Evolutionary conservation across 2,113 vertebrate species (phyloP).

Genomic region (Eonycteris spelaea): DNA sequence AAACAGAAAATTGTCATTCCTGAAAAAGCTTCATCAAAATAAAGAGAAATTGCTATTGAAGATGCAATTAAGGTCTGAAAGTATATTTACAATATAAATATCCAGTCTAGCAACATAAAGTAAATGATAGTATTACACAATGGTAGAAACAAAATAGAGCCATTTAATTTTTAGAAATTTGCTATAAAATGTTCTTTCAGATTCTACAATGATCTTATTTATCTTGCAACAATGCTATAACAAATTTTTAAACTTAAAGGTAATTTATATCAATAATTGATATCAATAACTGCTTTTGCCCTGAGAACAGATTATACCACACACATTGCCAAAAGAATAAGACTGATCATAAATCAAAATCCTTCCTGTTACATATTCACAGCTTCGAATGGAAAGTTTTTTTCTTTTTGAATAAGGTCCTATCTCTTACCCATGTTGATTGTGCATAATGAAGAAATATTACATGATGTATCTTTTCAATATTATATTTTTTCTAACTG

Average conservation of each 20-base stretch:
- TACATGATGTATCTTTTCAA: neutral
- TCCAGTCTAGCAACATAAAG: neutral
- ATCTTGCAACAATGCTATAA: constrained; percentile 8
- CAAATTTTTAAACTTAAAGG: neutral
- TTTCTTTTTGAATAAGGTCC: neutral
- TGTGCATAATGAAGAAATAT: constrained; percentile 26
- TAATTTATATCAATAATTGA: constrained; percentile 13
- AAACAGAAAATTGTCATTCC: constrained; percentile 17
- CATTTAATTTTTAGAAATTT: neutral
- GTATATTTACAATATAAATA: constrained; percentile 34
- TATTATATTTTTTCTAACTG: neutral
- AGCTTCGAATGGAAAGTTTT: neutral
- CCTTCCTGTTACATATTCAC: neutral
- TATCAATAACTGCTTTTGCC: constrained; percentile 7
- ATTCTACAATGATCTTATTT: neutral
- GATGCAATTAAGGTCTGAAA: neutral
- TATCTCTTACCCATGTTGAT: neutral
- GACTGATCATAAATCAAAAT: constrained; percentile 13
- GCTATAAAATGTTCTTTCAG: neutral
- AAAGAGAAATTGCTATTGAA: neutral
- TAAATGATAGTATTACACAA: neutral
- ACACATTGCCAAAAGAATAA: neutral
- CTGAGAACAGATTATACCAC: neutral
- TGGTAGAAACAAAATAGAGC: neutral
- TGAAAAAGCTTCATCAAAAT: neutral